phyloP scores from a whole-genome alignment of 2,797 vertebrate species.

The Decapterus maruadsi region DNA sequence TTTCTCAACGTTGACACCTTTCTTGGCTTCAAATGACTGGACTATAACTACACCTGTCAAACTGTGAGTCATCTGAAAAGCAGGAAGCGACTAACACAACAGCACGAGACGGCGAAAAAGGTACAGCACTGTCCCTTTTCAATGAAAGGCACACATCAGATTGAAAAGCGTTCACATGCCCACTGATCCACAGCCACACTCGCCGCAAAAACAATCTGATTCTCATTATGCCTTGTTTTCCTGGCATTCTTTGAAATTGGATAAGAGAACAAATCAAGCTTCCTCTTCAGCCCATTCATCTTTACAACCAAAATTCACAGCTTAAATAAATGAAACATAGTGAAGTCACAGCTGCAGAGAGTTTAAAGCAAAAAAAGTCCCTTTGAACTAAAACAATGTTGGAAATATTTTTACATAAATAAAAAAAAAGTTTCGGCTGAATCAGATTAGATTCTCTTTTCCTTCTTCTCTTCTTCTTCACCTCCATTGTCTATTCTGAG shows the following conservation, averaged over 20 bases:
- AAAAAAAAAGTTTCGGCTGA: constrained; percentile 35
- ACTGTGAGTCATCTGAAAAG: constrained; percentile 34
- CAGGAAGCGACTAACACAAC: constrained; percentile 13
- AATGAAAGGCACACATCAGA: constrained; percentile 76
- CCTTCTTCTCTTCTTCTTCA: constrained; percentile 7
- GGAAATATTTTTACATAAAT: constrained; percentile 50
- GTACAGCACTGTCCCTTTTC: constrained; percentile 52
- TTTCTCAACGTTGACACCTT: no score
- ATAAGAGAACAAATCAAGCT: constrained; percentile 29
- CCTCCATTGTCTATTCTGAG: background rate
- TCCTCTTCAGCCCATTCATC: constrained; percentile 10
- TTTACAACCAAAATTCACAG: constrained; percentile 74
- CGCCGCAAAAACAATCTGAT: constrained; percentile 28
- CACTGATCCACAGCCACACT: constrained; percentile 18
- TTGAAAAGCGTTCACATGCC: constrained; percentile 56
- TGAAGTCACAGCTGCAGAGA: constrained; percentile 48
- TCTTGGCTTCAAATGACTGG: no score
- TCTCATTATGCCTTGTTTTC: constrained; percentile 38
- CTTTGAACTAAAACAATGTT: constrained; percentile 52
- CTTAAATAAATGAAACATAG: constrained; percentile 60
- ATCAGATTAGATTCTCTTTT: constrained; percentile 21
- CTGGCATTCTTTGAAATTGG: constrained; percentile 28
- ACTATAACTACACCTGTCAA: constrained; percentile 31
- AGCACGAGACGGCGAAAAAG: constrained; percentile 36
- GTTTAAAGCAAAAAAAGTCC: constrained; percentile 45